A percentile compares a stretch with the other conserved stretches of the same genome.
phyloP scores from a whole-genome alignment of 2,113 vertebrate genomes.

The Piaya cayana region DNA sequence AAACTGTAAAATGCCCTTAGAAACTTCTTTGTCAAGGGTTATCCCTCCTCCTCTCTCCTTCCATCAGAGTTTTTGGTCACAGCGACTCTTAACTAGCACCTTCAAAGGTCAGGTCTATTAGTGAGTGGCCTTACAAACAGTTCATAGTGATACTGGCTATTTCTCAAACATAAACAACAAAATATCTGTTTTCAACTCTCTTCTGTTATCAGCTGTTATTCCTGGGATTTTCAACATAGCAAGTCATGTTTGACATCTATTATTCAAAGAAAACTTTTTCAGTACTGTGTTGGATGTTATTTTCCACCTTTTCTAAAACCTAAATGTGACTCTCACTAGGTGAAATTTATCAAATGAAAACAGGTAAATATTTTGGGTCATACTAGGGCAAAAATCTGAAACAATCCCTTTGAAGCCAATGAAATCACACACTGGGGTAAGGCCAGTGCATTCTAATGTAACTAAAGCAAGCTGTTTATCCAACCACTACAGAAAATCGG shows the following conservation, averaged over 20 bases:
- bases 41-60: neutral
- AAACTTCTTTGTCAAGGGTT: neutral
- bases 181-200: neutral
- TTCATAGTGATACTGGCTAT: neutral
- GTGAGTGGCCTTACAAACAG: neutral
- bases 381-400: neutral
- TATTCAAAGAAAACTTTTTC: neutral
- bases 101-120: slow-evolving; percentile 10
- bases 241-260: neutral
- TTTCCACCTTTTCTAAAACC: neutral
- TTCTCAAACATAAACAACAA: slow-evolving; percentile 8
- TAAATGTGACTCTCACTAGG: neutral
- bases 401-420: neutral
- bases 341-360: neutral
- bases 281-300: neutral
- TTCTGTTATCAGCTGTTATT: neutral
- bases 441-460: slow-evolving; percentile 20
- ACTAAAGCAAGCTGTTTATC: slow-evolving; percentile 39
- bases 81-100: neutral
- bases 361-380: neutral
- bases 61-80: neutral
- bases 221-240: neutral
- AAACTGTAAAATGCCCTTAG: neutral
- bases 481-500: slow-evolving; percentile 27
- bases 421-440: neutral